These are phyloP conservation scores for Formica exsecta DNA, from an alignment of 1,140 invertebrate species.

Conservation along the genomic window DNA sequence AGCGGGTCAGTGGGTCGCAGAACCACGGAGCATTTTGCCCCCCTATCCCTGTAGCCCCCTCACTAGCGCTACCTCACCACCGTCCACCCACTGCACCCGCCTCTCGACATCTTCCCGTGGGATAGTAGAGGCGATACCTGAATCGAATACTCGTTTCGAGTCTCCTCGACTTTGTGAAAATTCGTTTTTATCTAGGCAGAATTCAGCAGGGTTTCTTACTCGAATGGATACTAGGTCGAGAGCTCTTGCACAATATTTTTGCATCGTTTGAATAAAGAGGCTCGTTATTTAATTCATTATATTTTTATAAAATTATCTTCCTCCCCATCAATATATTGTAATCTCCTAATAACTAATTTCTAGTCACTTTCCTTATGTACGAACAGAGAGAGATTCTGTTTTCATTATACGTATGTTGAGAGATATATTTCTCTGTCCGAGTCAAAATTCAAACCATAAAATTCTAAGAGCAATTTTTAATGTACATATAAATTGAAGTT, in stretches of 20 bases:
- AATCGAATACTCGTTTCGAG: slow-evolving; percentile 49
- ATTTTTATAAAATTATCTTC: neutral
- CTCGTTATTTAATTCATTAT: neutral
- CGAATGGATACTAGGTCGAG: neutral
- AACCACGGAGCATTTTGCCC: slow-evolving; percentile 78
- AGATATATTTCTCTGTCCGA: neutral
- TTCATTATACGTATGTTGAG: neutral
- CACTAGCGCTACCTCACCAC: slow-evolving; percentile 41
- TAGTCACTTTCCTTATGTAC: neutral
- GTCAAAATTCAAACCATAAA: neutral
- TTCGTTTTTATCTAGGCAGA: slow-evolving; percentile 13
- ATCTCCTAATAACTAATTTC: neutral
- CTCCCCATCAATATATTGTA: neutral
- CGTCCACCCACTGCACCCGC: slow-evolving; percentile 20
- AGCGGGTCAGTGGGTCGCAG: slow-evolving; percentile 87
- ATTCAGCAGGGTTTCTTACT: neutral
- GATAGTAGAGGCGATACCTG: slow-evolving; percentile 40
- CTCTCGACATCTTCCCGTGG: slow-evolving; percentile 61
- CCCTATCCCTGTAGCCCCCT: slow-evolving; percentile 49
- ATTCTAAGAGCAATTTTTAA: neutral
- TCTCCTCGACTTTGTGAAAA: slow-evolving; percentile 44
- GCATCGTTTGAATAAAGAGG: no score
- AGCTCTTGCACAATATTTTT: neutral
- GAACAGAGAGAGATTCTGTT: neutral
- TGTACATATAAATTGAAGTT: slow-evolving; percentile 17